phyloP scores from a whole-genome alignment of 2,113 vertebrate species.

The Melanocharis versteri region DNA sequence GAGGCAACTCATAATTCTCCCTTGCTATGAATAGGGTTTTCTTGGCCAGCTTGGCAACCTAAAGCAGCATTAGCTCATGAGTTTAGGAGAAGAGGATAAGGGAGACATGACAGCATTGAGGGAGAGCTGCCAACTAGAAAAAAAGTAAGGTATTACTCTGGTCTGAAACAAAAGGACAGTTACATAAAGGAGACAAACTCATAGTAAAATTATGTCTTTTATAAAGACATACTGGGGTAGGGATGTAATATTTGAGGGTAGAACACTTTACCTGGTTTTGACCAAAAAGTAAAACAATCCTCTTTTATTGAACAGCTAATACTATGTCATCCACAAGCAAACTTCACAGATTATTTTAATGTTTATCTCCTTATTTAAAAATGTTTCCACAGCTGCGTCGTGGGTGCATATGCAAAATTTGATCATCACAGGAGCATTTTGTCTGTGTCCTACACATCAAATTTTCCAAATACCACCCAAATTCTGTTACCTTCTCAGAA shows the following conservation, averaged over 20 bases:
- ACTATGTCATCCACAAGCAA: not conserved
- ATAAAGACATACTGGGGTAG: not conserved
- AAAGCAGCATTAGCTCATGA: not conserved
- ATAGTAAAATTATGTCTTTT: not conserved
- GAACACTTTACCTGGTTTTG: not conserved
- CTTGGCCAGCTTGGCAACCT: not conserved
- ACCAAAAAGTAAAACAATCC: not conserved
- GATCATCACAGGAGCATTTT: not conserved
- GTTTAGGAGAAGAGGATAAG: not conserved
- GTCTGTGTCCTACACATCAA: slow-evolving; percentile 16
- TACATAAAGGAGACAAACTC: not conserved
- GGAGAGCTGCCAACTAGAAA: not conserved
- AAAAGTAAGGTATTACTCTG: not conserved
- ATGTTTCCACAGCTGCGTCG: not conserved
- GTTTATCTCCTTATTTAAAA: slow-evolving; percentile 36
- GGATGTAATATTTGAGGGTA: not conserved
- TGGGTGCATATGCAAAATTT: slow-evolving; percentile 26
- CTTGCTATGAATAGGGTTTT: not conserved
- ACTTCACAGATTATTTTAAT: slow-evolving; percentile 24
- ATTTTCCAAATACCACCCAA: slow-evolving; percentile 27
- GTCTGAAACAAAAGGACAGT: not conserved
- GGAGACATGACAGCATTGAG: not conserved
- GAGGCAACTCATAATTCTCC: not conserved
- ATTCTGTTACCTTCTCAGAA: not conserved
- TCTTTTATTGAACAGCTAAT: not conserved